Evolutionary conservation across 2,888 invertebrate species (phyloP), one percentile per base, ranked within the genome.

Genomic region (Agrypnus murinus): DNA sequence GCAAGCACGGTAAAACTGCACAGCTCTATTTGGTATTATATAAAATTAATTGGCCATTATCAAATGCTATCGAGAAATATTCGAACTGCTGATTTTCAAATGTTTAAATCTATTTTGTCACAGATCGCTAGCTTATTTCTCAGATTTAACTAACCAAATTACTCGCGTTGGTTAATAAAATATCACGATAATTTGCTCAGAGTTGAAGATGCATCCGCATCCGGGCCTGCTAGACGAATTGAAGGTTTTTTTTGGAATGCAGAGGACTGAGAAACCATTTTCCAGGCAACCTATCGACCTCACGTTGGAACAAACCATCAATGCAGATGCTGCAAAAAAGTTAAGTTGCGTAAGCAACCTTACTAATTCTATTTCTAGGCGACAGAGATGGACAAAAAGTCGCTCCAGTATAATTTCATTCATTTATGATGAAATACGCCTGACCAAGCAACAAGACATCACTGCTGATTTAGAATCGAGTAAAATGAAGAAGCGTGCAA

Each of bases 1-100:
- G 81, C 5, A 58, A 76, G 7, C 75, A 79, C 46, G 81, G 81
- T 3, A 78, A 78, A 74, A 83, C 83, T 1, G 69, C 81, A 12
- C 80, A 83, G 67, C 79, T 76, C 71, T 81, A 79, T 64, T 74
- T 78, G 62, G 77, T 73, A n/a, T 10, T 81, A 80, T 66, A 73
- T 80, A 4, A 36, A 78, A 40, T 71, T 81, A 4, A 55, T 82
- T 7, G 67, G 78, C 69, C 72, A 80, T 60, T 83, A 80, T 63
- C 46, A 69, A 5, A 46, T 60, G 38, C 74, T 79, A 19, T 59
- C 43, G 48, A 69, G 74, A 55, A 46, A 15, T 17, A 46, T 46
- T 8, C 7, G 46, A 17, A 46, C 19, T 8, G 46, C 14, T 7
- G 12, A 46, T 17, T 12, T 46, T 12, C 6, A 46, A 46, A 46